Percentiles rank a stretch among this genome's conserved stretches.
Evolutionary conservation across 30 jellyfish, hydroid and myxozoan genomes (phyloP).

Genomic region (Morbakka virulenta): DNA sequence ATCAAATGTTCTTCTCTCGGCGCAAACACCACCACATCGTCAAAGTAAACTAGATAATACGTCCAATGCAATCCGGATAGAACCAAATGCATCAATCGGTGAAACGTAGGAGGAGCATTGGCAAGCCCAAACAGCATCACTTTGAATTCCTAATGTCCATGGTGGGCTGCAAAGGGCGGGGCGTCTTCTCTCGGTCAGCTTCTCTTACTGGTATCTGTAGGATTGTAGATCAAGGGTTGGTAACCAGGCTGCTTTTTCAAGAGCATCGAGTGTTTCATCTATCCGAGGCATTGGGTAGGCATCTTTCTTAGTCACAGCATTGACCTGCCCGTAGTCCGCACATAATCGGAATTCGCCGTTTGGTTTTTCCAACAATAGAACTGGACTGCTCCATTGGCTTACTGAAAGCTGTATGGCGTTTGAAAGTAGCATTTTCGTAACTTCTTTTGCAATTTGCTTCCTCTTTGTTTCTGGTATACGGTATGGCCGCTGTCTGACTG

Average conservation of each 20-base stretch:
- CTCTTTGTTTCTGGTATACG: slow-evolving; percentile 42
- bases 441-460: slow-evolving; percentile 25
- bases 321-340: slow-evolving; percentile 30
- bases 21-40: slow-evolving; percentile 37
- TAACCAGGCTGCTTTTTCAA: slow-evolving; percentile 39
- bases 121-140: slow-evolving; percentile 51
- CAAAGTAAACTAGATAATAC: slow-evolving; percentile 14
- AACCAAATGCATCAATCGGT: slow-evolving; percentile 17
- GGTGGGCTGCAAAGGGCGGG: slow-evolving; percentile 16
- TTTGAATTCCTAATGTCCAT: slow-evolving; percentile 11
- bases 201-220: slow-evolving; percentile 47
- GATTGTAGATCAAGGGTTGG: slow-evolving; percentile 45
- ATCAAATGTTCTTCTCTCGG: slow-evolving; percentile 31
- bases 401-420: slow-evolving; percentile 39
- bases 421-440: slow-evolving; percentile 34
- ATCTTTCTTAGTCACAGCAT: slow-evolving; percentile 27
- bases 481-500: slow-evolving; percentile 48
- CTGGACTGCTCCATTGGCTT: slow-evolving; percentile 55
- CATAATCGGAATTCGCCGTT: slow-evolving; percentile 44
- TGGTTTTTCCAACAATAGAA: slow-evolving; percentile 31
- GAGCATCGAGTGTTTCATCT: slow-evolving; percentile 48
- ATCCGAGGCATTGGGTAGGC: slow-evolving; percentile 32
- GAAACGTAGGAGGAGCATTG: slow-evolving; percentile 20
- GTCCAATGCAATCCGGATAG: slow-evolving; percentile 20
- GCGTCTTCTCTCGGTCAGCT: slow-evolving; percentile 37